phyloP scores from a whole-genome alignment of 2,113 vertebrate genomes.

The Harpagus bidentatus region DNA sequence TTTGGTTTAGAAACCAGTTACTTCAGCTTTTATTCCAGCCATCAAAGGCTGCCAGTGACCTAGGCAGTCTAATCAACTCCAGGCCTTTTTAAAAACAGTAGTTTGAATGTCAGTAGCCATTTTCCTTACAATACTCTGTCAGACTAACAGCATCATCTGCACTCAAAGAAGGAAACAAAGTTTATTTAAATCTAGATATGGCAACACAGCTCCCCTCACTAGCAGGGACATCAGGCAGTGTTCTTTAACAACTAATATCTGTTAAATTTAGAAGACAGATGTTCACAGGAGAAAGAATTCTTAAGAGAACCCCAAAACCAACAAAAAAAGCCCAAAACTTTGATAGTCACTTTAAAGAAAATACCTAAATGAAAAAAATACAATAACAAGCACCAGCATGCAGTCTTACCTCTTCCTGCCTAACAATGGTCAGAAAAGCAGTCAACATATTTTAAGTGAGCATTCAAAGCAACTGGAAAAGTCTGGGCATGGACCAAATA shows the following conservation, averaged over 20 bases:
- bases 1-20: slow-evolving; percentile 38
- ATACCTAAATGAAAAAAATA: not conserved
- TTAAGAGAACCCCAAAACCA: not conserved
- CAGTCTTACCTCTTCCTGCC: not conserved
- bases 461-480: not conserved
- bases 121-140: not conserved
- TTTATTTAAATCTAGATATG: not conserved
- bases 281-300: not conserved
- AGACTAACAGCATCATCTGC: not conserved
- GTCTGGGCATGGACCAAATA: not conserved
- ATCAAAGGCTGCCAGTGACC: slow-evolving; percentile 9
- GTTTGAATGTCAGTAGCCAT: not conserved
- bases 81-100: slow-evolving; percentile 10
- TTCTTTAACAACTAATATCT: not conserved
- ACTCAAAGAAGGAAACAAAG: not conserved
- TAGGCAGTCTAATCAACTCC: slow-evolving; percentile 7
- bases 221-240: not conserved
- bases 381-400: not conserved
- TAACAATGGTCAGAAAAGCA: not conserved
- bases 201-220: not conserved
- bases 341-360: not conserved
- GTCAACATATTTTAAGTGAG: not conserved
- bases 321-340: not conserved
- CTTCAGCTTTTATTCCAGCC: slow-evolving; percentile 27
- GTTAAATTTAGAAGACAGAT: not conserved